A percentile compares a stretch with the other conserved stretches of the same genome.
phyloP scores from a whole-genome alignment of 92 coral and sea anemone species.

The Porites lobata region DNA sequence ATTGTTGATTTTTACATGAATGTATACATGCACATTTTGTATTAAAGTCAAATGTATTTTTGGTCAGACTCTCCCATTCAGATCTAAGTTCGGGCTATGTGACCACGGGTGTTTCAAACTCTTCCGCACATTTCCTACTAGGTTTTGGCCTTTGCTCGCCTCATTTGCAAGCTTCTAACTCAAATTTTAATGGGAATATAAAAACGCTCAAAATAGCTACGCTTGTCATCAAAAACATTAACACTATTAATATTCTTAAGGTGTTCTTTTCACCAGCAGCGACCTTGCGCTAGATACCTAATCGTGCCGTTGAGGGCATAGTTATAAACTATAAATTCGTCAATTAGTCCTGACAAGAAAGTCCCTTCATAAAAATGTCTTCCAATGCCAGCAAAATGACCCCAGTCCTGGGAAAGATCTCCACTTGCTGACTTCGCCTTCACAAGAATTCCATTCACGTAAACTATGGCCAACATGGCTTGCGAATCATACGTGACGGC shows the following conservation, averaged over 20 bases:
- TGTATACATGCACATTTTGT: too few species aligned
- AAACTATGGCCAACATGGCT: conserved; percentile 92
- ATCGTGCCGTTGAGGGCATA: conserved; percentile 84
- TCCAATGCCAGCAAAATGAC: conserved; percentile 99
- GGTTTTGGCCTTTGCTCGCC: too few species aligned
- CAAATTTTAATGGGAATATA: not conserved
- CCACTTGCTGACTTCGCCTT: conserved; percentile 94
- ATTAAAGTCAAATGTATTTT: too few species aligned
- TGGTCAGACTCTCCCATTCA: too few species aligned
- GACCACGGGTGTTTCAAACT: too few species aligned
- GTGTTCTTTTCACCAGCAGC: conserved; percentile 53
- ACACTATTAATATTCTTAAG: too few species aligned
- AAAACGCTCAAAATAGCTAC: conserved; percentile 2
- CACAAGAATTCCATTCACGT: conserved; percentile 78
- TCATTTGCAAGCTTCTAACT: too few species aligned
- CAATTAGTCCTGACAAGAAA: conserved; percentile 84
- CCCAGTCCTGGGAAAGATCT: conserved; percentile 99
- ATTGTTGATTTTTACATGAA: too few species aligned
- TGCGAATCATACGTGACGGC: conserved; percentile 85
- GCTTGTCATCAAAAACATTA: too few species aligned
- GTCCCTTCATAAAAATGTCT: conserved; percentile 86
- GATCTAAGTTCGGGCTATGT: too few species aligned
- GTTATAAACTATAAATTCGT: conserved; percentile 95
- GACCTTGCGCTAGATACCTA: conserved; percentile 80
- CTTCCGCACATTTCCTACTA: too few species aligned